Percentiles rank a stretch among this genome's conserved stretches.
Conservation (phyloP, 1,140 invertebrate species). For the Trichonephila inaurata region DNA sequence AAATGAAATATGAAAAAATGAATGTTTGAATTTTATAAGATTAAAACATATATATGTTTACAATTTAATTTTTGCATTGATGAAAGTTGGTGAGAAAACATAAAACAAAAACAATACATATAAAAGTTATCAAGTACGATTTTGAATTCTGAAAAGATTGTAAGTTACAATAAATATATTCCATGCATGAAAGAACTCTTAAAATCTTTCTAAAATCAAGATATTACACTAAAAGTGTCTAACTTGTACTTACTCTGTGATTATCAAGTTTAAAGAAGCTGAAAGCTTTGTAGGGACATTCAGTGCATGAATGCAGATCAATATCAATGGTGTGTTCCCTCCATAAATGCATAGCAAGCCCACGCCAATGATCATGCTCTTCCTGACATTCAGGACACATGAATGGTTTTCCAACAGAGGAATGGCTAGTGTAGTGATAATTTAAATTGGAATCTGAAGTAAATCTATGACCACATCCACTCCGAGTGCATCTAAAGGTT, state of each 20-base stretch:
- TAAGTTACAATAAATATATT: not conserved
- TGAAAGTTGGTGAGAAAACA: too few species aligned
- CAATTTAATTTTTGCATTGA: too few species aligned
- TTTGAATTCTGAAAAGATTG: too few species aligned
- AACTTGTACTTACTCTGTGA: slow-evolving; percentile 80
- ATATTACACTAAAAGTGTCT: not conserved
- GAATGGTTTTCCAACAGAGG: slow-evolving; percentile 80
- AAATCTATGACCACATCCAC: slow-evolving; percentile 78
- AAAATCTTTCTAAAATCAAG: not conserved
- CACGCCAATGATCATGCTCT: slow-evolving; percentile 83
- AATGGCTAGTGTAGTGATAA: slow-evolving; percentile 80
- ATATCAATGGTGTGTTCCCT: slow-evolving; percentile 86
- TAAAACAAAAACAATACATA: too few species aligned
- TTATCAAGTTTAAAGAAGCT: slow-evolving; percentile 81
- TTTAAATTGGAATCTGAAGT: slow-evolving; percentile 78
- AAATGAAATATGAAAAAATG: too few species aligned
- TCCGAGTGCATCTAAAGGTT: slow-evolving; percentile 69
- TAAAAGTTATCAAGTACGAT: too few species aligned
- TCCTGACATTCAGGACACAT: slow-evolving; percentile 79
- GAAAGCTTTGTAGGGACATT: slow-evolving; percentile 82
- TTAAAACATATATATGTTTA: too few species aligned
- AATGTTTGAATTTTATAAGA: too few species aligned
- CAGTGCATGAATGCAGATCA: slow-evolving; percentile 85
- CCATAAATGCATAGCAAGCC: slow-evolving; percentile 86
- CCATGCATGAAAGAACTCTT: not conserved